A percentile compares a stretch with the other conserved stretches of the same genome.
These are phyloP conservation scores for Salarias fasciatus DNA, from an alignment of 2,797 vertebrate genomes.

Conservation along the genomic window DNA sequence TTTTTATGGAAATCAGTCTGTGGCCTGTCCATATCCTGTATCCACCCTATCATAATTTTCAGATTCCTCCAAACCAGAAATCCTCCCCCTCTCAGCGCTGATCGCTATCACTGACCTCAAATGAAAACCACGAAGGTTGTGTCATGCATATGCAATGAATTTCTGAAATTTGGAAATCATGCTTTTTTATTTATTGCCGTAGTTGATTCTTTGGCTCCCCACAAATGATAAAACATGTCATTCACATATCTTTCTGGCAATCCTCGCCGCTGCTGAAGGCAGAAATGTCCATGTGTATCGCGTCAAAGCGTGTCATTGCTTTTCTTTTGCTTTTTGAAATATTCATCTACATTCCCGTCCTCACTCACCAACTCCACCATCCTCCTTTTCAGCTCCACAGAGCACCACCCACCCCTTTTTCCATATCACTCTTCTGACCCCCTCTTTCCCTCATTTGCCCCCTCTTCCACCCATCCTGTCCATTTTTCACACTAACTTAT, in stretches of 20 bases:
- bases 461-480: conserved; percentile 6
- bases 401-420: neutral
- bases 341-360: conserved; percentile 49
- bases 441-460: conserved; percentile 27
- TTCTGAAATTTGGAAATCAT: conserved; percentile 15
- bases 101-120: conserved; percentile 1
- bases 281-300: conserved; percentile 38
- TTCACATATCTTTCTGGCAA: conserved; percentile 22
- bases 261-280: conserved; percentile 17
- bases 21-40: conserved; percentile 24
- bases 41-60: conserved; percentile 17
- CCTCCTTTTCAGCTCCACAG: conserved; percentile 29
- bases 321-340: conserved; percentile 59
- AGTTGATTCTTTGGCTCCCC: conserved; percentile 6
- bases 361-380: conserved; percentile 39
- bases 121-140: conserved; percentile 10
- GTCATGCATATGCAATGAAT: neutral
- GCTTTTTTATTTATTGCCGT: conserved; percentile 8
- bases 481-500: conserved; percentile 1
- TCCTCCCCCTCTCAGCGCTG: conserved; percentile 15
- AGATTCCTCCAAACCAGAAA: conserved; percentile 24
- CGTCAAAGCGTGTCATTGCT: conserved; percentile 53
- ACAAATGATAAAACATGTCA: conserved; percentile 13
- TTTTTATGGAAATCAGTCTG: neutral
- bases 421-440: neutral